Base-by-base conservation (phyloP, 2,888 invertebrate genomes). In the Dascillus cervinus region DNA sequence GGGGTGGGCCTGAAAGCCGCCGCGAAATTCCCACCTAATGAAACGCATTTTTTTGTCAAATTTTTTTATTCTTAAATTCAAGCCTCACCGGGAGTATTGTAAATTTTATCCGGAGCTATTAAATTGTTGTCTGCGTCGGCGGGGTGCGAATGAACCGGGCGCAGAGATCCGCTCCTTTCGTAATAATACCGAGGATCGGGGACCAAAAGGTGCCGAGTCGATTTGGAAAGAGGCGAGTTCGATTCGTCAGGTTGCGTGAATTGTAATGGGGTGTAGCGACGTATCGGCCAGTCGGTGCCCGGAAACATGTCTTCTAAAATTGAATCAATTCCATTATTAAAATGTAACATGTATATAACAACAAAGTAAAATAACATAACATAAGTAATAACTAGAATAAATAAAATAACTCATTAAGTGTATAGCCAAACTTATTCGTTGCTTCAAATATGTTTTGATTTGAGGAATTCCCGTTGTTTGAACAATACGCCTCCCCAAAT, bases 181-280 rank as follows among this genome's bases (percentile, higher is more conserved):
- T 79, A 70, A 70, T 78, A 79, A 57, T 77, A 77, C 50, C 79
- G 73, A 24, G 71, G 65, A 53, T 80, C 79, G 4, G 81, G 81
- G 27, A 80, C 77, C 40, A 82, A 67, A 26, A 86, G 69, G 64
- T 86, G 86, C 52, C 85, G 73, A 4, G 86, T 86, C 6, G 85
- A 84, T 64, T 87, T 87, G 10, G 84, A 84, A 40, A 78, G 62
- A 28, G 75, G 75, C 2, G 82, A 82, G 22, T 75, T 75, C 32
- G 73, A 73, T 51, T 84, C 83, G 41, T 82, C 84, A 29, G 84
- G 81, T 58, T 85, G 83, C 2, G 85, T 86, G 60, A 80, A 85
- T 52, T 83, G 81, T 49, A 80, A 75, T 2, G 81, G 79, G 0
- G 84, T 84, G 46, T 82, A 84, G n/a, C 81, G 77, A 43, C 82